Base-by-base conservation (phyloP, 2,888 invertebrate genomes). In the Mesorhabditis sp. region DNA sequence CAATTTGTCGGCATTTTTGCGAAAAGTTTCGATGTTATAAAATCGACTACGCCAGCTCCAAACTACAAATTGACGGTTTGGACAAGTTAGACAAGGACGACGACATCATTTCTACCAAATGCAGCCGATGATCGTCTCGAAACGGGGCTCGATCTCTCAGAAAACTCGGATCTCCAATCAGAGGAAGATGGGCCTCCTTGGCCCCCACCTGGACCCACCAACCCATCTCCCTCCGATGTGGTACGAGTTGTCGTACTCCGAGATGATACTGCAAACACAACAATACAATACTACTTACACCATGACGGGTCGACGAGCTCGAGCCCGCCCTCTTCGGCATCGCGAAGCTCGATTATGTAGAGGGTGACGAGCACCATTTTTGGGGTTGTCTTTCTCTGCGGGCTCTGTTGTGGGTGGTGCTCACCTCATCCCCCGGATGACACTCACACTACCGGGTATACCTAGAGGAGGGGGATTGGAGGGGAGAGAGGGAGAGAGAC, bases 241-340 rank as follows among this genome's bases (percentile, higher is more conserved):
- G 28, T 28, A 28, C 28, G 28, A 28, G 28, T 28, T 28, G 28
- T 28, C 28, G 28, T 28, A 28, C 62, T 42, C 28, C 58, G 28
- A 67, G n/a, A 5, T 2, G 28, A 67, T 5, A 43, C 13, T 63
- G n/a, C 58, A n/a, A n/a, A 41, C 42, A 41, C 28, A 42, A 67
- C 68, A 42, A 13, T 2, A 62, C 28, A 58, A 6, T 63, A 70
- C 50, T 62, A 80, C 84, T 83, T 80, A 85, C 85, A 80, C 85
- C 85, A 85, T 65, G 82, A 77, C 41, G 83, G 84, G 73, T 86
- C 85, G 72, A 85, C 84, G 72, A 85, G 81, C 76, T 85, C 85
- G 63, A 85, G 77, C 65, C 85, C 85, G 70, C 85, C 85, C 71
- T 85, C 83, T 70, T 84, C 85, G 72, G 83, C 75, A 45, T 85